Conservation (phyloP, 2,113 vertebrate species). For the Pangasianodon gigas region DNA sequence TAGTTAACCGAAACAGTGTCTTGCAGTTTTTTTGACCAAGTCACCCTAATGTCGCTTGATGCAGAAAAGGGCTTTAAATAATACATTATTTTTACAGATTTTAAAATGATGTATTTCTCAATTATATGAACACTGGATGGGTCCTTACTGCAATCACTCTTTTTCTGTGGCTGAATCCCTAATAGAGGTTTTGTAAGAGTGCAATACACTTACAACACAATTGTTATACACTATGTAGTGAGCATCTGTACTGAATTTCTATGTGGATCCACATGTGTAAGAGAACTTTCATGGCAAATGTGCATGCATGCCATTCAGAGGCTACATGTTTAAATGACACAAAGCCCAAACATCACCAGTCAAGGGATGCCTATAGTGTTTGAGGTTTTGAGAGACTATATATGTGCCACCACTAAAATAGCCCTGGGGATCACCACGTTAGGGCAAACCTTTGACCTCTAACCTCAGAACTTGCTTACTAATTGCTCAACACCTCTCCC, state of each 20-base stretch:
- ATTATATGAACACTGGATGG: neutral
- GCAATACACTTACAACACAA: neutral
- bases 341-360: neutral
- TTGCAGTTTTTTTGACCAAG: neutral
- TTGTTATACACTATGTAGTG: neutral
- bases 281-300: neutral
- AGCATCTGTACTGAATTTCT: neutral
- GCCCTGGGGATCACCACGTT: constrained; percentile 61
- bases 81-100: neutral
- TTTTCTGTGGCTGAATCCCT: neutral
- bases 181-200: neutral
- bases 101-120: neutral
- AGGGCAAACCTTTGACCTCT: constrained; percentile 54
- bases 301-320: neutral
- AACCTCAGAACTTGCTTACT: constrained; percentile 67
- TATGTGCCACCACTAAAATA: constrained; percentile 26
- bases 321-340: neutral
- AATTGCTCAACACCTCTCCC: constrained; percentile 72
- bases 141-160: neutral
- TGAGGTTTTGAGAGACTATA: neutral
- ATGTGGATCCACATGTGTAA: neutral
- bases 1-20: neutral
- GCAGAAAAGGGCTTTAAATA: neutral
- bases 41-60: neutral
- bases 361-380: neutral